phyloP scores from a whole-genome alignment of 2,113 vertebrate species.

The Oriolus oriolus region DNA sequence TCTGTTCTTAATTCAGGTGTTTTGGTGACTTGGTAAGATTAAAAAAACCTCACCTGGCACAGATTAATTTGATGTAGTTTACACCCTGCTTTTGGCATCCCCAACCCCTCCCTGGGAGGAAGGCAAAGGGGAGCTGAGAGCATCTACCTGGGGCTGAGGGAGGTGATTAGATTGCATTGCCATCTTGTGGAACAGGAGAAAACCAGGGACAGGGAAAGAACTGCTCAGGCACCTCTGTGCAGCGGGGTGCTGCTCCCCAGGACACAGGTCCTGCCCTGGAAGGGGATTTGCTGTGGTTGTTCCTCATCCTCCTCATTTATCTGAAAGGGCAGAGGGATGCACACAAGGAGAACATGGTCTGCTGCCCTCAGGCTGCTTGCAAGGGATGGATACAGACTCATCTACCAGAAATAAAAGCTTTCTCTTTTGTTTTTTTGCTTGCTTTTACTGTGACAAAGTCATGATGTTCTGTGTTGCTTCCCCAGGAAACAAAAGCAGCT shows the following conservation, averaged over 20 bases:
- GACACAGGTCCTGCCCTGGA: not conserved
- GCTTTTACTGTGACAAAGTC: not conserved
- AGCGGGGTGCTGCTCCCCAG: fast-evolving
- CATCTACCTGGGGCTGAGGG: not conserved
- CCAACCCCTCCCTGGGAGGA: not conserved
- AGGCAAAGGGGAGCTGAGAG: not conserved
- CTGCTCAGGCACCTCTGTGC: not conserved
- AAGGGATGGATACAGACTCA: too few species aligned
- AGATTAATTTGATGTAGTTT: fast-evolving
- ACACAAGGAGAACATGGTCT: fast-evolving
- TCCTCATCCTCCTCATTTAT: not conserved
- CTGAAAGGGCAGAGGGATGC: not conserved
- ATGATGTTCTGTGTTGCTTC: not conserved
- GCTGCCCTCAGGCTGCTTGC: not conserved
- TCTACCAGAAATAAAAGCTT: not conserved
- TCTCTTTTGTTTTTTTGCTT: not conserved
- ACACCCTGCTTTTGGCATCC: not conserved
- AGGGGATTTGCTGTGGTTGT: fast-evolving
- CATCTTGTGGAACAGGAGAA: slow-evolving; percentile 54
- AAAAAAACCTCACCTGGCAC: not conserved
- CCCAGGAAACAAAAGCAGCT: not conserved
- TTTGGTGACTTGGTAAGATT: not conserved
- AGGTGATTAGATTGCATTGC: slow-evolving; percentile 35
- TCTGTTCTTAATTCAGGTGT: not conserved
- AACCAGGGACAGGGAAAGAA: not conserved